Evolutionary conservation across 2,113 vertebrate genomes (phyloP).

Genomic region (Perca schrenkii): DNA sequence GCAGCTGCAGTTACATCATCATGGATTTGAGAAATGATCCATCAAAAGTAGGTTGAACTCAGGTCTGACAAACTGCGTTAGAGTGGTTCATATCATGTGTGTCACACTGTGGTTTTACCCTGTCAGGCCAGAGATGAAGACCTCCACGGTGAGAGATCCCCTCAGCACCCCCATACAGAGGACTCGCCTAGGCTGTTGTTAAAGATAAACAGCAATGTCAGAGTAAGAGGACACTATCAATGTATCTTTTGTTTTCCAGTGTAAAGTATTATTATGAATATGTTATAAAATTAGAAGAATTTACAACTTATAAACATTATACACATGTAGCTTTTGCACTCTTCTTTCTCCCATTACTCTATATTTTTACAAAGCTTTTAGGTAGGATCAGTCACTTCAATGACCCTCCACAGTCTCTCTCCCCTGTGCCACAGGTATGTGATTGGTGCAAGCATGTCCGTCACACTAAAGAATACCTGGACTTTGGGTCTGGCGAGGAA

Average conservation of each 20-base stretch:
- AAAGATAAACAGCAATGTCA: slow-evolving; percentile 83
- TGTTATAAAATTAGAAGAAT: slow-evolving; percentile 24
- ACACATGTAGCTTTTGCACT: neutral
- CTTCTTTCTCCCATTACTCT: neutral
- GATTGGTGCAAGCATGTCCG: slow-evolving; percentile 99
- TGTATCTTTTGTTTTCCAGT: slow-evolving; percentile 51
- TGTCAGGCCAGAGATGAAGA: slow-evolving; percentile 85
- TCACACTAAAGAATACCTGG: slow-evolving; percentile 98
- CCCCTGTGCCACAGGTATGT: slow-evolving; percentile 93
- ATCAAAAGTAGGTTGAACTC: slow-evolving; percentile 21
- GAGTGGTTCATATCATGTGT: slow-evolving; percentile 22
- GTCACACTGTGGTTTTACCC: slow-evolving; percentile 57
- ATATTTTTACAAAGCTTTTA: slow-evolving; percentile 1
- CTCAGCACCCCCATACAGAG: slow-evolving; percentile 76
- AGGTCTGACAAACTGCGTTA: slow-evolving; percentile 27
- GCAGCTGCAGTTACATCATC: slow-evolving; percentile 2
- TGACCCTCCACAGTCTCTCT: slow-evolving; percentile 80
- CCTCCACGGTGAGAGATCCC: slow-evolving; percentile 80
- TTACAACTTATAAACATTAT: neutral
- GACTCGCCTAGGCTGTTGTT: slow-evolving; percentile 83
- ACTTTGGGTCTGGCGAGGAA: slow-evolving; percentile 97
- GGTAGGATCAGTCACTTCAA: slow-evolving; percentile 21
- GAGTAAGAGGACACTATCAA: slow-evolving; percentile 77
- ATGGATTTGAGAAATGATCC: slow-evolving; percentile 9
- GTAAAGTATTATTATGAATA: slow-evolving; percentile 27